Evolutionary conservation across 2,113 vertebrate species (phyloP), one percentile per base, ranked within the genome.

Genomic region (Lophochroa leadbeateri): DNA sequence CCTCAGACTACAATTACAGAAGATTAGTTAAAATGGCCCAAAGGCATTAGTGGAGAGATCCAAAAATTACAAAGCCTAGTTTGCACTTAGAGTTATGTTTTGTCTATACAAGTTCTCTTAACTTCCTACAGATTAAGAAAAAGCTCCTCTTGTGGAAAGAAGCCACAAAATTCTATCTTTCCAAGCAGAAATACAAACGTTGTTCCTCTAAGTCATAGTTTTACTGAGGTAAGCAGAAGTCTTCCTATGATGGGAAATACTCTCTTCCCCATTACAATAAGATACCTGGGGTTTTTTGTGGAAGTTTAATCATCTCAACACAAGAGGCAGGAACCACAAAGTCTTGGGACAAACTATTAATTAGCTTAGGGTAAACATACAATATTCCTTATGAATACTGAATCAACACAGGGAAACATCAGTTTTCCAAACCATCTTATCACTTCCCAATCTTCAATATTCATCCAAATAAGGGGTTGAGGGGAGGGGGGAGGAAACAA

Each of bases 241-340:
- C 17, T 20, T 80, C 27, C 49, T 55, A 17, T 8, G 6, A 77
- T 43, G 20, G 67, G 52, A 94, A 91, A 86, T 39, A 53, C 8
- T 80, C 37, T 67, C 46, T 82, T 76, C 23, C 75, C 18, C 17
- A 17, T 72, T 44, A 81, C 9, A 10, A 43, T 0, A 9, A 74
- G 46, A 85, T 28, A 61, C 2, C 6, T 2, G 3, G 43, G n/a
- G 17, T 63, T 58, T 50, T 67, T 50, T 69, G 18, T 0, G 0
- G n/a, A 82, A 94, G 58, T 83, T 94, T 83, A 74, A 41, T 33
- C 71, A 77, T 57, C 37, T 37, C n/a, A 68, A 65, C 39, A 39
- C 11, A 72, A 61, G 29, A 88, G 35, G 71, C 31, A 46, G 68
- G 41, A 92, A 74, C 35, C n/a, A 70, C 4, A 9, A 81, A 58